Percentiles rank a stretch among this genome's conserved stretches.
These are phyloP conservation scores for Polietes domitor DNA, from an alignment of 2,888 invertebrate genomes.

Conservation along the genomic window DNA sequence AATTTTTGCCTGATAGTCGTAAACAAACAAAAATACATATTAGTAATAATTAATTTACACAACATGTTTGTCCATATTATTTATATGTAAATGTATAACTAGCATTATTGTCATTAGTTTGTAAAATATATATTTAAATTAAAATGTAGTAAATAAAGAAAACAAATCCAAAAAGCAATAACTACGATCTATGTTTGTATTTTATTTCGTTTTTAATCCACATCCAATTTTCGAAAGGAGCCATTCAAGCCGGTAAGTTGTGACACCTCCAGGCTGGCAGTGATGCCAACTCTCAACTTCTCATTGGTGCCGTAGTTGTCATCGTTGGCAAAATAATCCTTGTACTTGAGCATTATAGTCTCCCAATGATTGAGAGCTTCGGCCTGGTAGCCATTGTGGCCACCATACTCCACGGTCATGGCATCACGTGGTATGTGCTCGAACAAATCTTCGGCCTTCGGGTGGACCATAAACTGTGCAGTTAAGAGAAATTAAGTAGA, in stretches of 20 bases:
- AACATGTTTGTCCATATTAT: constrained; percentile 19
- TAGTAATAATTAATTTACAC: background rate
- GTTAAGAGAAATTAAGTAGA: background rate
- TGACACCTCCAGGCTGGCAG: constrained; percentile 68
- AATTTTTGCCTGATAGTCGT: too few relatives aligned
- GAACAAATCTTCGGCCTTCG: constrained; percentile 75
- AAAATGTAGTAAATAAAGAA: constrained; percentile 40
- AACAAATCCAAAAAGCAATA: constrained; percentile 10
- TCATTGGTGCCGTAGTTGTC: constrained; percentile 73
- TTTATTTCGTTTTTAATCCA: constrained; percentile 68
- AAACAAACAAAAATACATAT: background rate
- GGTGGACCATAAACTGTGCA: constrained; percentile 73
- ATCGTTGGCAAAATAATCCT: constrained; percentile 73
- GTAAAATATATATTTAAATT: constrained; percentile 17
- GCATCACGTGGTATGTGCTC: constrained; percentile 73
- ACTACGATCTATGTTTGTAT: background rate
- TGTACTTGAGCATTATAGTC: constrained; percentile 67
- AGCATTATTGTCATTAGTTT: background rate
- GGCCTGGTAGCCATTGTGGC: constrained; percentile 73
- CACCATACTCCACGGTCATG: constrained; percentile 75
- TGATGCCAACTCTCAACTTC: constrained; percentile 71
- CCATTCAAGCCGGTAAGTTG: constrained; percentile 73
- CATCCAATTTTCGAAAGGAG: constrained; percentile 74
- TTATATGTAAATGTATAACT: constrained; percentile 2
- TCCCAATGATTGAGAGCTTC: constrained; percentile 74